Conservation (phyloP, 2,113 vertebrate species). For the Dicrurus megarhynchus region DNA sequence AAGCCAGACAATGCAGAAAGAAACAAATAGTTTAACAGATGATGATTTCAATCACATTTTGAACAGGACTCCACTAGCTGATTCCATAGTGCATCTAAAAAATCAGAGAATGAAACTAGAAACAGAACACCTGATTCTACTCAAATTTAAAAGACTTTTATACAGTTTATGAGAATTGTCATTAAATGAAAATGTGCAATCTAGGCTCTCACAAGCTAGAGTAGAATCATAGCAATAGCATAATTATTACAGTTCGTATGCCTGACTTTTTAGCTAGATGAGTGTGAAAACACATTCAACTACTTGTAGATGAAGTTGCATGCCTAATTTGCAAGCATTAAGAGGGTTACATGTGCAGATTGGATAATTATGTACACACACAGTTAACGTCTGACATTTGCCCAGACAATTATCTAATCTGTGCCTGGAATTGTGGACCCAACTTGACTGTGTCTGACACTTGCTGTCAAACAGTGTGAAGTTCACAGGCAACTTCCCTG, state of each 20-base stretch:
- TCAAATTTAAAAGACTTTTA: not conserved
- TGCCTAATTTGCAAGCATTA: constrained; percentile 42
- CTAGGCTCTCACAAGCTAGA: not conserved
- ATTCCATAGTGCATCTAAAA: not conserved
- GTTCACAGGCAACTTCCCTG: not conserved
- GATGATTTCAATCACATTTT: constrained; percentile 11
- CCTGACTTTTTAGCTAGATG: not conserved
- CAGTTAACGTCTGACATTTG: constrained; percentile 24
- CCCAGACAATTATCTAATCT: constrained; percentile 34
- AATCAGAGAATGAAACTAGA: not conserved
- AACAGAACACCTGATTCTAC: not conserved
- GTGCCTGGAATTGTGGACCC: constrained; percentile 16
- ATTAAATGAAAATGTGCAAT: not conserved
- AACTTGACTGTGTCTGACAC: not conserved
- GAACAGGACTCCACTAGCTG: not conserved
- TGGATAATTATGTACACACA: constrained; percentile 52
- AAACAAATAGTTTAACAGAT: not conserved
- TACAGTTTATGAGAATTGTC: not conserved
- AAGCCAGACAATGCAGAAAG: not conserved
- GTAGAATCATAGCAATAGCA: not conserved
- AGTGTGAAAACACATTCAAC: constrained; percentile 5
- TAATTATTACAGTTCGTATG: not conserved
- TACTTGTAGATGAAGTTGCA: constrained; percentile 18
- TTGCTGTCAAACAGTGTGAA: not conserved
- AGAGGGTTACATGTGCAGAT: not conserved